Evolutionary conservation across 2,888 invertebrate species (phyloP), one percentile per base, ranked within the genome.

Genomic region (Theretra japonica): DNA sequence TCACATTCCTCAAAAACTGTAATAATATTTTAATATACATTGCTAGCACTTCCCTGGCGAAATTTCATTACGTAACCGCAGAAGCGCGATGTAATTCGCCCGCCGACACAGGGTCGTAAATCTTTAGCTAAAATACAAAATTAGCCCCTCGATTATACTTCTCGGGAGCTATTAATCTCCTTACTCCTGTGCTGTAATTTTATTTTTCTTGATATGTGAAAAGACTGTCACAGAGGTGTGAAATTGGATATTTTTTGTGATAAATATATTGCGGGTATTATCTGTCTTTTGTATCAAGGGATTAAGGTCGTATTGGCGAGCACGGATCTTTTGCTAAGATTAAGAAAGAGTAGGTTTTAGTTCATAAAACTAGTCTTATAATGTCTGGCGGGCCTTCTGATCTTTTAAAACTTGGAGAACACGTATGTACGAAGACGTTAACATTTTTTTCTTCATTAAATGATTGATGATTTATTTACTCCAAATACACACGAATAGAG

Each of bases 121-220:
- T 87, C 87, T 84, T 75, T 82, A 80, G 83, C 83, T 84, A 85
- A 86, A 86, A 86, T 86, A 83, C 83, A 82, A 86, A 87, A 86
- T 88, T 88, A 88, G 82, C 76, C 76, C 76, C 77, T 73, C 84
- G 86, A 88, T 87, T 85, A 84, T 84, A 86, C 84, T 85, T 83
- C 60, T 76, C 80, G 78, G 76, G 80, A 79, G 86, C 82, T 82
- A 86, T 88, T 84, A 85, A 83, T 88, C 86, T 87, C 85, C 77
- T 77, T 68, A 78, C 78, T 76, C 72, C 75, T 75, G 76, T 74
- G 72, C 77, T 78, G 79, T 83, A 79, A 84, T 84, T 83, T 77
- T 77, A 79, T 78, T 79, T n/a, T 73, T 65, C 73, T 74, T 72
- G 72, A 72, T 69, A 68, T 70, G 57, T 23, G 69, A 15, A 65